A percentile compares a stretch with the other conserved stretches of the same genome.
phyloP scores from a whole-genome alignment of 2,797 vertebrate species.

The Arremon aurantiirostris region DNA sequence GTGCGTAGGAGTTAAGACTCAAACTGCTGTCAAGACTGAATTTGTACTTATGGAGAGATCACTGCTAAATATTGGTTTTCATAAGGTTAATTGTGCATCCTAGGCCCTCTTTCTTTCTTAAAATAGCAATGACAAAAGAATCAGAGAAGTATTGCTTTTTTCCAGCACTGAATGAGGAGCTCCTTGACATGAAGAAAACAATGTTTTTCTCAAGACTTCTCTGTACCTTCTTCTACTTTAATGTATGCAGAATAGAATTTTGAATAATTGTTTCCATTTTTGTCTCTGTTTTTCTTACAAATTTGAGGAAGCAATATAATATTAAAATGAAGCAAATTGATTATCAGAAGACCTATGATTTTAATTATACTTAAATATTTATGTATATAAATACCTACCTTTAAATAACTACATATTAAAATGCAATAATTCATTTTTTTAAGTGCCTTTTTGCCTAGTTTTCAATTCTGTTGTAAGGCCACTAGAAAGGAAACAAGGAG shows the following conservation, averaged over 20 bases:
- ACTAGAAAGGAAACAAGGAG: background rate
- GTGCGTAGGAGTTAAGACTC: background rate
- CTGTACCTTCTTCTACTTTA: background rate
- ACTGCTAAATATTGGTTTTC: background rate
- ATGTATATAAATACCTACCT: background rate
- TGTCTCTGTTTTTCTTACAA: background rate
- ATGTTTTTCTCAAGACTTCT: background rate
- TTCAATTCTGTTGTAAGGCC: background rate
- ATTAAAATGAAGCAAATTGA: background rate
- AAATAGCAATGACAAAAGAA: constrained; percentile 7
- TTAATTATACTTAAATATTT: background rate
- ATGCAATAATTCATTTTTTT: background rate
- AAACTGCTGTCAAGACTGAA: background rate
- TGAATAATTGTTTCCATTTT: background rate
- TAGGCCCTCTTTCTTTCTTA: background rate
- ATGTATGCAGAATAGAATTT: background rate
- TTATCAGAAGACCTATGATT: background rate
- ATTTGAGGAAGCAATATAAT: background rate
- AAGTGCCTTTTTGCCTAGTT: background rate
- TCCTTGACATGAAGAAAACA: background rate
- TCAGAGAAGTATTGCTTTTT: background rate
- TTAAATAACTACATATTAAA: background rate
- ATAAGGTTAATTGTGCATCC: constrained; percentile 17
- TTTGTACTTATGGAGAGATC: background rate
- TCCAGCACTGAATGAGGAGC: background rate